These are phyloP conservation scores for Dendrocincla fuliginosa DNA, from an alignment of 2,797 vertebrate genomes.

Conservation along the genomic window DNA sequence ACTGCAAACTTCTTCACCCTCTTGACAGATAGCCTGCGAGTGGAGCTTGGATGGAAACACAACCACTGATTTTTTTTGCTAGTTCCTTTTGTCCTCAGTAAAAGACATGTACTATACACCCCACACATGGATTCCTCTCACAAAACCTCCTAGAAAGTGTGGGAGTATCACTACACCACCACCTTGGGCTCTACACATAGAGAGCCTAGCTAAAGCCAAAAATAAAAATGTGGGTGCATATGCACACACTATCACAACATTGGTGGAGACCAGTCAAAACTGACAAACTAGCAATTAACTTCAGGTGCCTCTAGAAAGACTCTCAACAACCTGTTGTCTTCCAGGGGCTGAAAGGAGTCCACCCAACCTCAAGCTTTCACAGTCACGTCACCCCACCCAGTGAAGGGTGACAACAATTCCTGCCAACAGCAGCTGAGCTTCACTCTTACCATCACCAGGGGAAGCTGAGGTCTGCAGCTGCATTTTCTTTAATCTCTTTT, in stretches of 20 bases:
- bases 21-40: not conserved
- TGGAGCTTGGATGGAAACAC: not conserved
- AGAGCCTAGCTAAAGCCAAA: not conserved
- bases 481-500: not conserved
- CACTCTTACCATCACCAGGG: not conserved
- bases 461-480: not conserved
- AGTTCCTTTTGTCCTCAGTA: not conserved
- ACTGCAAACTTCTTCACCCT: not conserved
- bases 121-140: not conserved
- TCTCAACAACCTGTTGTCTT: not conserved
- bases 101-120: not conserved
- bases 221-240: not conserved
- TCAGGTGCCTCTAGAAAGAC: not conserved
- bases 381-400: not conserved
- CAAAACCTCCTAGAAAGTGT: not conserved
- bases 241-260: not conserved
- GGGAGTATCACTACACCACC: not conserved
- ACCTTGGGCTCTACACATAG: not conserved
- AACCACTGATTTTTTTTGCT: not conserved
- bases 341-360: not conserved
- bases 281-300: not conserved
- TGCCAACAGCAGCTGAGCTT: not conserved
- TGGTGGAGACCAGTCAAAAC: not conserved
- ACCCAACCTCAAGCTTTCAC: not conserved
- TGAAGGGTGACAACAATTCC: fast-evolving